Conservation (phyloP, 2,797 vertebrate genomes). For the Anas bahamensis region DNA sequence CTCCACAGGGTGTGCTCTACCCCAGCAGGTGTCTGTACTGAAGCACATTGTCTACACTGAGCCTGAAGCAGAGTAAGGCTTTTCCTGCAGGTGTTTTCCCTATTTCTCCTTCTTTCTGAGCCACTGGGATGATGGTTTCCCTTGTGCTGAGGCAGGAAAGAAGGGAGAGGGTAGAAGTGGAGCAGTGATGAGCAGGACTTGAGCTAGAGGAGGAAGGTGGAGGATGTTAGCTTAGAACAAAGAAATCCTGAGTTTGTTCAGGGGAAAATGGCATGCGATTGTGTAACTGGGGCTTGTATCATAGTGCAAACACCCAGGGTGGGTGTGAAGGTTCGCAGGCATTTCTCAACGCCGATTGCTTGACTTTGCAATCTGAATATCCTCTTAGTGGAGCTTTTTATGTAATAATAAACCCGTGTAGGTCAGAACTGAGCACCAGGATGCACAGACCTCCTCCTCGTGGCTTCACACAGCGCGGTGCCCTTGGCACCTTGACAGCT, state of each 20-base stretch:
- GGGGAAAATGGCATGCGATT: slow-evolving; percentile 7
- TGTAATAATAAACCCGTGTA: neutral
- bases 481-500: slow-evolving; percentile 65
- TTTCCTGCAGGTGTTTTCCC: neutral
- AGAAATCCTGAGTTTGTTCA: neutral
- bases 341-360: neutral
- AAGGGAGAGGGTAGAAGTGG: neutral
- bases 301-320: slow-evolving; percentile 6
- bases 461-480: slow-evolving; percentile 7
- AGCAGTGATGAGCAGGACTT: neutral
- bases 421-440: neutral
- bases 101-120: neutral
- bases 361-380: neutral
- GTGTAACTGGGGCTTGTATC: slow-evolving; percentile 38
- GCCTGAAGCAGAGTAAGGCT: neutral
- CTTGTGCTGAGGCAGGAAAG: neutral
- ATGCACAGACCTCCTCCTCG: neutral
- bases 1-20: neutral
- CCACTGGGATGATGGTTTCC: neutral
- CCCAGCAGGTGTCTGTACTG: neutral
- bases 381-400: neutral
- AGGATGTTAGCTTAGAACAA: slow-evolving; percentile 5
- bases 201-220: neutral
- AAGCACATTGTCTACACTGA: neutral
- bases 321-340: slow-evolving; percentile 15